Conservation (phyloP, 2,797 vertebrate species). For the Phoebastria nigripes region DNA sequence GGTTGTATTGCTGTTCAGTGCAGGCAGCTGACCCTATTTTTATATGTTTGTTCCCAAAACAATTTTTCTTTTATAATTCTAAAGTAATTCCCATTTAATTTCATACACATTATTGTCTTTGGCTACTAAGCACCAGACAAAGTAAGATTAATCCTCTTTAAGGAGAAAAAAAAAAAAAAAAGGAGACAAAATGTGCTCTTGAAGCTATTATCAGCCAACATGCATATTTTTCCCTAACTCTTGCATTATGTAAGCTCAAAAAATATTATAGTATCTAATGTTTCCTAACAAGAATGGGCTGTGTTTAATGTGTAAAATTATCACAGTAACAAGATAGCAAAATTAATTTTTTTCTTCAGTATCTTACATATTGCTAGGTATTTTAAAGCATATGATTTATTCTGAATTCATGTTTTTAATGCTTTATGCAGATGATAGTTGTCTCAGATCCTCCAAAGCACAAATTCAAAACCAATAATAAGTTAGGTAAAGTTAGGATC, state of each 20-base stretch:
- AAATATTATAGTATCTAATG: background rate
- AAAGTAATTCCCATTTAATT: slow-evolving; percentile 34
- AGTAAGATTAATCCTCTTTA: slow-evolving; percentile 37
- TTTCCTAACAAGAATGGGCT: background rate
- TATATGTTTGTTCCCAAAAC: slow-evolving; percentile 1
- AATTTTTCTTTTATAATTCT: slow-evolving; percentile 17
- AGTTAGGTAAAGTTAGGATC: background rate
- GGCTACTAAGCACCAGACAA: slow-evolving; percentile 9
- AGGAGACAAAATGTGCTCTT: background rate
- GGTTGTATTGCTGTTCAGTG: background rate
- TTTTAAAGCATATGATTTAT: background rate
- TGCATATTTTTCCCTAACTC: background rate
- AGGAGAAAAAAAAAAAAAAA: background rate
- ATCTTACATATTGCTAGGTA: background rate
- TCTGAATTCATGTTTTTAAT: background rate
- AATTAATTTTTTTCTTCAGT: background rate
- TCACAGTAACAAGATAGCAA: background rate
- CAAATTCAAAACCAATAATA: background rate
- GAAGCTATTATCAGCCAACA: background rate
- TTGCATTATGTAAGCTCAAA: background rate
- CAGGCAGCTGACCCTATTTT: background rate
- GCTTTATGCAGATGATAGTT: background rate
- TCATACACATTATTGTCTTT: slow-evolving; percentile 28
- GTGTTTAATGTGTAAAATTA: background rate
- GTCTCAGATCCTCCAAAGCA: background rate